Base-by-base conservation (phyloP, 2,888 invertebrate genomes). In the Geotrupes spiniger region DNA sequence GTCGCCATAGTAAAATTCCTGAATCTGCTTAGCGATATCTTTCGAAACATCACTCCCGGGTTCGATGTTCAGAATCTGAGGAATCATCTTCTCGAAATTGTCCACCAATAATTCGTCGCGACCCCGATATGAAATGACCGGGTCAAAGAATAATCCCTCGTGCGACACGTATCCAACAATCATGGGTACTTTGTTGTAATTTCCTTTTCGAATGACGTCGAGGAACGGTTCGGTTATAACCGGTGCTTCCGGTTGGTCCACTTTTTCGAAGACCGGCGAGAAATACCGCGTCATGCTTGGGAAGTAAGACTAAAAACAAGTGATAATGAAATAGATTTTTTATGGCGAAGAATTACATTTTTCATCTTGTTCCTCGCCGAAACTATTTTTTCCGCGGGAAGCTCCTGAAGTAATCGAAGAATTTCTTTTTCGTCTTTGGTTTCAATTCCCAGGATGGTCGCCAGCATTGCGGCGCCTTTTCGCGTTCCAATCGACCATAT, bases 81-180 rank as follows among this genome's bases (percentile, higher is more conserved):
- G 66, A 16, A 58, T 41, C 33, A 36, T 17, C 17, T 43, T 21
- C 36, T 53, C 50, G 14, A 54, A 51, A 16, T 54, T 33, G 3
- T 12, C 15, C 29, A 49, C 39, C 26, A 49, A 26, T 11, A 28
- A n/a, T 9, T 4, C 26, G 6, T 15, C 9, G 1, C 12, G n/a
- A 9, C 39, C 33, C 15, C 17, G 10, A 36, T 44, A 43, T 27
- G 16, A 43, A 9, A 44, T 33, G 21, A 39, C 39, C 1, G 43
- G 43, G 38, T 69, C 68, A 43, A 64, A 64, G n/a, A 71, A 55
- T 16, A 66, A 55, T 25, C 70, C 70, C 60, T 73, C 73, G 42
- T 60, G 58, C 5, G 61, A 58, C 29, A 60, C 64, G 38, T 63
- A 69, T 1, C 72, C 71, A 42, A 68, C 64, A 15, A 73, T 60